These are phyloP conservation scores for Fissipunctia ypsillon DNA, from an alignment of 2,888 invertebrate genomes.

Conservation along the genomic window DNA sequence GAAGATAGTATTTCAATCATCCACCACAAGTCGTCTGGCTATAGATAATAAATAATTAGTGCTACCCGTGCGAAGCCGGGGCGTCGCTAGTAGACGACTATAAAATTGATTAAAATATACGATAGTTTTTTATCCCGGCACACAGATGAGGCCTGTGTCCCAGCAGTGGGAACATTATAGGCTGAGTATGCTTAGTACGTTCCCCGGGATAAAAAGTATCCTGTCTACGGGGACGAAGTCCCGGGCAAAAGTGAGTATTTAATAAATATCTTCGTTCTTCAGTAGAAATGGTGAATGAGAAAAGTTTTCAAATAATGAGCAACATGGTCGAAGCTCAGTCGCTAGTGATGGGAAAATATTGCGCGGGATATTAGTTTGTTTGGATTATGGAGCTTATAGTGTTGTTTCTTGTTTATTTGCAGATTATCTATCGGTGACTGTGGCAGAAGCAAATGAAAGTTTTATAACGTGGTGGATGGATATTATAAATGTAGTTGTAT, in stretches of 20 bases:
- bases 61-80: too few species aligned
- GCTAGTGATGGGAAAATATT: slow-evolving; percentile 51
- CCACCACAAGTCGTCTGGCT: too few species aligned
- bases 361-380: slow-evolving; percentile 42
- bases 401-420: slow-evolving; percentile 43
- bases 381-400: slow-evolving; percentile 31
- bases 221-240: not conserved
- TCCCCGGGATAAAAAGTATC: not conserved
- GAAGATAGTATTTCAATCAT: too few species aligned
- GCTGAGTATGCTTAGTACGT: not conserved
- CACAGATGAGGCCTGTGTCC: not conserved
- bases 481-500: not conserved
- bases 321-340: slow-evolving; percentile 33
- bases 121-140: too few species aligned
- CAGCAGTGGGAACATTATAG: not conserved
- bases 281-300: slow-evolving; percentile 59
- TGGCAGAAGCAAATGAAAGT: slow-evolving; percentile 6
- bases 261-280: slow-evolving; percentile 48
- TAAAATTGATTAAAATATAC: too few species aligned
- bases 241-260: slow-evolving; percentile 29
- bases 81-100: too few species aligned
- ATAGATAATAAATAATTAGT: too few species aligned
- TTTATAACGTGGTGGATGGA: not conserved
- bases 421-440: slow-evolving; percentile 27
- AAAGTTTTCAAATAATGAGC: slow-evolving; percentile 72